Percentiles rank a stretch among this genome's conserved stretches.
Evolutionary conservation across 1,140 invertebrate genomes (phyloP).

Genomic region (Orius insidiosus): DNA sequence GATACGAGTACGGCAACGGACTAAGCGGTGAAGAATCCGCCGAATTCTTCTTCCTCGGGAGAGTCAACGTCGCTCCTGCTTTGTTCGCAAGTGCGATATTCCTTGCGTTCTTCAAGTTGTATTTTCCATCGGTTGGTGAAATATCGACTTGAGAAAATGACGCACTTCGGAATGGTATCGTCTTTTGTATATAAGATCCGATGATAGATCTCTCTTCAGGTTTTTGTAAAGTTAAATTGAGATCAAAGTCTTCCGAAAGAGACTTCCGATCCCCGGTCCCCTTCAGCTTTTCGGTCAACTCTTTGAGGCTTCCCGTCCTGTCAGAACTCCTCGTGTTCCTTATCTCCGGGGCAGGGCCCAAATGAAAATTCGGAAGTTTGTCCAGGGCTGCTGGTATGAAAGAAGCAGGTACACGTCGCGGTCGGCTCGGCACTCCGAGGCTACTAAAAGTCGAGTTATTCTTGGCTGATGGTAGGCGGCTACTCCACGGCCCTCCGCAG

Average conservation of each 20-base stretch:
- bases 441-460: slow-evolving; percentile 9
- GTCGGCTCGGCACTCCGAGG: background rate
- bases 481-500: background rate
- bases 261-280: slow-evolving; percentile 28
- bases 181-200: slow-evolving; percentile 37
- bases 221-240: slow-evolving; percentile 30
- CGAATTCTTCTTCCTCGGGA: slow-evolving; percentile 17
- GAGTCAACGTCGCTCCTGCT: slow-evolving; percentile 13
- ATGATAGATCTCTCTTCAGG: slow-evolving; percentile 35
- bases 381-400: slow-evolving; percentile 38
- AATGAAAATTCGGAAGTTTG: slow-evolving; percentile 54
- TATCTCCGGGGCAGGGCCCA: slow-evolving; percentile 46
- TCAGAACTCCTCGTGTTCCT: slow-evolving; percentile 48
- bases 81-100: slow-evolving; percentile 4
- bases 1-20: background rate
- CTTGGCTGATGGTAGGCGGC: slow-evolving; percentile 12
- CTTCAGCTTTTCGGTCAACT: slow-evolving; percentile 55
- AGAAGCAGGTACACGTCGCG: background rate
- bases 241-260: slow-evolving; percentile 23
- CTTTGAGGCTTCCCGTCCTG: slow-evolving; percentile 49
- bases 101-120: slow-evolving; percentile 19
- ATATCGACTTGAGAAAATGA: slow-evolving; percentile 71
- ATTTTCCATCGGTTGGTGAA: slow-evolving; percentile 26
- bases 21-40: too few species aligned
- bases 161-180: slow-evolving; percentile 53